Base-by-base conservation (phyloP, 2,797 vertebrate genomes). In the Eutrigla gurnardus region DNA sequence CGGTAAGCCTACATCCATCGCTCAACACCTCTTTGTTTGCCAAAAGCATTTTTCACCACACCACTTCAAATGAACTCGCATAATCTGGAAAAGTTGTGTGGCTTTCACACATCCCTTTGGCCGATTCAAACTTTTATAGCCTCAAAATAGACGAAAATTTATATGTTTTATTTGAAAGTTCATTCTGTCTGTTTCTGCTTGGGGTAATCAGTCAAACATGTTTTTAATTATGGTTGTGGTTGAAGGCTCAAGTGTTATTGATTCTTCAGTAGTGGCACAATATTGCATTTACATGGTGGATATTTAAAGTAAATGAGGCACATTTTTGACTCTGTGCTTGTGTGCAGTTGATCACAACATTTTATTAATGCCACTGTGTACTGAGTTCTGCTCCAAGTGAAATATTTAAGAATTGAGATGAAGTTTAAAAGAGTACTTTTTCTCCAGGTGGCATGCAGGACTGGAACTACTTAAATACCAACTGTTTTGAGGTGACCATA, bases 401-500 rank as follows among this genome's bases (percentile, higher is more conserved):
- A 61, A 43, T 5, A 40, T 37, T 54, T 52, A 9, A 58, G 18
- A n/a, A 50, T 58, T 73, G 11, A 12, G 25, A 6, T 53, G 32
- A 54, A 35, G 7, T 72, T 55, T 70, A 71, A 82, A 65, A 4
- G 2, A 58, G 10, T 13, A 4, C 5, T 43, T 18, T 32, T 35
- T 55, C 15, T 61, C 18, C 88, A 99, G 98, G 98, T 82, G 98
- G 98, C 42, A 99, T 99, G 98, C 98, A 99, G 86, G 98, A 99
- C 93, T 99, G 98, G 98, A 99, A 99, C 92, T 99, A 99, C 86
- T 62, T 99, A 12, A 95, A 99, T 83, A 98, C 97, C 11, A 99
- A 99, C 92, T 99, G 98, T 85, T 99, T 98, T 90, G 98, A 99
- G 92, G 97, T 99, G 84, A 99, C 98, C 60, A 97, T 99, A 33